Base-by-base conservation (phyloP, 2,888 invertebrate genomes). In the Psylliodes chrysocephalus region DNA sequence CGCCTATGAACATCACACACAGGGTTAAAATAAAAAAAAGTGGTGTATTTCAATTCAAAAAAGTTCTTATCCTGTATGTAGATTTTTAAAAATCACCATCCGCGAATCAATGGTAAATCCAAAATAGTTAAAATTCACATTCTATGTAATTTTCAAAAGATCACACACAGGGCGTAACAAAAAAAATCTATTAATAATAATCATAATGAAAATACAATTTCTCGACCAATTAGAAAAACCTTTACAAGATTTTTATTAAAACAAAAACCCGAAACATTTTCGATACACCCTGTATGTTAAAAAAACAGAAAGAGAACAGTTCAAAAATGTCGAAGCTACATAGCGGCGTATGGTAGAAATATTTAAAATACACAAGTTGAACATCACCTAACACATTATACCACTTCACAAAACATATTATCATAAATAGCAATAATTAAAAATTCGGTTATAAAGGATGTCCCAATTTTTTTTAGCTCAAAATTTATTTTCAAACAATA, bases 341-440 rank as follows among this genome's bases (percentile, higher is more conserved):
- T 10, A 42, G 15, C 18, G 42, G 42, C 17, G 42, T 42, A 42
- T 42, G 10, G 18, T 42, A 42, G 38, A 40, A 40, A 40, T 15
- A 17, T 42, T 17, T 42, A 42, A 42, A 42, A 18, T 42, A 42
- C 42, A 42, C 42, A 42, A 42, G 17, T 42, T 42, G 42, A 42
- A 42, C 42, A 42, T 42, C 18, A 42, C 18, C 18, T 10, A 42
- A 42, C 42, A 42, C 17, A 17, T 42, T 10, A 42, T 18, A 17
- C 17, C 18, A 17, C 18, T 17, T 17, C 42, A 18, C 17, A 42
- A 33, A 42, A 42, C 4, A 18, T 38, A 15, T 38, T 10, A 8
- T 33, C 4, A 33, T 7, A 10, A 33, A 6, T 33, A 33, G 10
- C n/a, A n/a, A n/a, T 33, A 33, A 33, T 10, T 33, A 33, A 10